Conservation (phyloP, 1,140 invertebrate genomes). For the Lepidotrigona ventralis region DNA sequence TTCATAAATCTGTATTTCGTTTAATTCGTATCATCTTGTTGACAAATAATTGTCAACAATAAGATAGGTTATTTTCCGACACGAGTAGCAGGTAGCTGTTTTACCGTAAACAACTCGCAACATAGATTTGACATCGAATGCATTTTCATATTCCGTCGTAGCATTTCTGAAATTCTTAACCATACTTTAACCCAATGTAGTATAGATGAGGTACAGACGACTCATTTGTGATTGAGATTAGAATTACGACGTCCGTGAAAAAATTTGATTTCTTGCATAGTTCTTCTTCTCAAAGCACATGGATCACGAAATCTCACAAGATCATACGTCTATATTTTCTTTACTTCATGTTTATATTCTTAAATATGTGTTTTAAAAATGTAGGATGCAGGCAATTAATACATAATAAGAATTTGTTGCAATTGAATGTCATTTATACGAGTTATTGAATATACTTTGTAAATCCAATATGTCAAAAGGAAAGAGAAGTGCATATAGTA, state of each 20-base stretch:
- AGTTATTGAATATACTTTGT: neutral
- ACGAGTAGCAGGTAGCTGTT: constrained; percentile 27
- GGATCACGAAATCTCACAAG: neutral
- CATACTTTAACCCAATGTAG: neutral
- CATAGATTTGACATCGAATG: neutral
- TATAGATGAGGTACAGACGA: neutral
- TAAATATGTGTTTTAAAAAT: neutral
- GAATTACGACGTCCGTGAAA: neutral
- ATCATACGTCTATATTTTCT: neutral
- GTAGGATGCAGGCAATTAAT: neutral
- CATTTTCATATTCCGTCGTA: neutral
- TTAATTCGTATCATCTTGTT: constrained; percentile 52
- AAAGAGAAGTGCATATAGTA: constrained; percentile 33
- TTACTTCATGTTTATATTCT: neutral
- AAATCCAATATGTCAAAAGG: constrained; percentile 49
- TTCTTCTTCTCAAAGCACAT: neutral
- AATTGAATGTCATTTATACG: neutral
- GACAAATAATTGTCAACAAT: constrained; percentile 59
- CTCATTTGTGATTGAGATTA: neutral
- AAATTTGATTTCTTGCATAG: neutral
- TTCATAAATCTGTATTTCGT: constrained; percentile 4
- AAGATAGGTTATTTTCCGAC: constrained; percentile 52
- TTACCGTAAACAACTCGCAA: neutral
- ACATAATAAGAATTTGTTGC: neutral
- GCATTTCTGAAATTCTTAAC: neutral